Evolutionary conservation across 2,888 invertebrate species (phyloP).

Genomic region (Tenthredo mesomela): DNA sequence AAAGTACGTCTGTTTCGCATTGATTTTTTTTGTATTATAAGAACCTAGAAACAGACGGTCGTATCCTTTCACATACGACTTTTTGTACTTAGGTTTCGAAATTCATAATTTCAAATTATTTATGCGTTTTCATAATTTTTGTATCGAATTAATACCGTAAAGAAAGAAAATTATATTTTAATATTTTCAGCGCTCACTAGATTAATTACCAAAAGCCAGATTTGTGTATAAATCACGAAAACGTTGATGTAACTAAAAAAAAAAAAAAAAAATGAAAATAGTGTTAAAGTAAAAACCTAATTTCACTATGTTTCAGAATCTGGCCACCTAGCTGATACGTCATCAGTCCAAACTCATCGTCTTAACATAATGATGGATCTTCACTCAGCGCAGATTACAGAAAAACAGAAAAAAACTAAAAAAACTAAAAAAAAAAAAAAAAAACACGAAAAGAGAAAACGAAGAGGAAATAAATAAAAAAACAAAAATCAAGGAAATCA

Average conservation of each 20-base stretch:
- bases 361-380: not conserved
- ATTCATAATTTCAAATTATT: no score
- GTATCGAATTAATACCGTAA: no score
- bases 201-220: no score
- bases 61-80: no score
- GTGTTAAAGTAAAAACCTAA: not conserved
- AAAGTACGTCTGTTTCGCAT: no score
- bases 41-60: no score
- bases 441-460: not conserved
- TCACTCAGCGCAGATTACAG: not conserved
- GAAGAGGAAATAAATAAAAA: not conserved
- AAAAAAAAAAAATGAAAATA: not conserved
- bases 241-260: slow-evolving; percentile 54
- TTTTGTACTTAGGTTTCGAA: no score
- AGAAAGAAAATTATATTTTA: no score
- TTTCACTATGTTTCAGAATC: slow-evolving; percentile 71
- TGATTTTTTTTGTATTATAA: no score
- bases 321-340: slow-evolving; percentile 74
- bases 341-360: not conserved
- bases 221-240: slow-evolving; percentile 57
- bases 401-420: not conserved
- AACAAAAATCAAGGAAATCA: not conserved
- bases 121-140: no score
- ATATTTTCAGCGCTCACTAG: no score
- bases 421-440: not conserved